Evolutionary conservation across 2,113 vertebrate genomes (phyloP).

Genomic region (Xenotilapia leptura): DNA sequence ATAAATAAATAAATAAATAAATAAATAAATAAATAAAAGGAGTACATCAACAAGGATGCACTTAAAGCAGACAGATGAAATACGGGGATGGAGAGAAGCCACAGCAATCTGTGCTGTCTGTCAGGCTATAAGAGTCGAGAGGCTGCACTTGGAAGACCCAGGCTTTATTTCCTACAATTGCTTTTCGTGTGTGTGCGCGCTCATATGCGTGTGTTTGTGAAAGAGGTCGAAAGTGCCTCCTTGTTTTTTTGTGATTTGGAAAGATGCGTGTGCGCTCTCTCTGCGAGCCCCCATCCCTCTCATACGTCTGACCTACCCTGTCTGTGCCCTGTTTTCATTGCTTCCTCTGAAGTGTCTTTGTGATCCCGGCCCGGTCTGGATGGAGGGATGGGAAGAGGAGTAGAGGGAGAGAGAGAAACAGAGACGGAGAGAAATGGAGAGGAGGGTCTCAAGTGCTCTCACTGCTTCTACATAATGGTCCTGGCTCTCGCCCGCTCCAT

Average conservation of each 20-base stretch:
- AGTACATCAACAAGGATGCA: constrained; percentile 11
- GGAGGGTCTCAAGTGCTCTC: constrained; percentile 87
- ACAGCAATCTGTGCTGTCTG: neutral
- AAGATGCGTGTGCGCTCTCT: neutral
- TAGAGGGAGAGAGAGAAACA: constrained; percentile 12
- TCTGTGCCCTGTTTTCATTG: constrained; percentile 58
- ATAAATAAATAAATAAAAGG: neutral
- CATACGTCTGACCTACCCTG: constrained; percentile 27
- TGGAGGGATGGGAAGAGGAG: constrained; percentile 35
- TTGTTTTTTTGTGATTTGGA: constrained; percentile 21
- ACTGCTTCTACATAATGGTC: constrained; percentile 88
- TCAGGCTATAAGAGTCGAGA: constrained; percentile 2
- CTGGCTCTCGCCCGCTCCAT: constrained; percentile 91
- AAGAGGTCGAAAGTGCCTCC: constrained; percentile 31
- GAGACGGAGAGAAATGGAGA: constrained; percentile 21
- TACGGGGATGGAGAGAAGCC: neutral
- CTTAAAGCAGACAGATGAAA: neutral
- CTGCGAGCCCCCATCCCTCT: constrained; percentile 5
- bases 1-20: neutral
- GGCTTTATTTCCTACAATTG: constrained; percentile 43
- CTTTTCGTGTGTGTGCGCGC: neutral
- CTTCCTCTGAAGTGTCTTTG: constrained; percentile 76
- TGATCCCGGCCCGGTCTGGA: constrained; percentile 72
- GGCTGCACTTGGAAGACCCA: constrained; percentile 17
- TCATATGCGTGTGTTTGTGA: neutral